These are phyloP conservation scores for Pollicipes pollicipes DNA, from an alignment of 1,140 invertebrate genomes.

Conservation along the genomic window DNA sequence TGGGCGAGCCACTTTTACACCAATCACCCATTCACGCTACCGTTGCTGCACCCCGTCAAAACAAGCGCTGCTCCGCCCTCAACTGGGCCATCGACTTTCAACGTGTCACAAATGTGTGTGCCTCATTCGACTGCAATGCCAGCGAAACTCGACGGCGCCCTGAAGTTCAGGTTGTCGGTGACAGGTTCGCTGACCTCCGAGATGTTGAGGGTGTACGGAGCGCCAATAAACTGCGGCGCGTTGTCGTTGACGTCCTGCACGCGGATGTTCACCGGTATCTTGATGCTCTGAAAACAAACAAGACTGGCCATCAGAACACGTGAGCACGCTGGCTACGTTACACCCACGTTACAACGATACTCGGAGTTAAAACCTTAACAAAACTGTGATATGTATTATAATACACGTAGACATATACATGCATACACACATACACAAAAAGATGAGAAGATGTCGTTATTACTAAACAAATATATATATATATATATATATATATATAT, in stretches of 20 bases:
- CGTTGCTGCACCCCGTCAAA: no score
- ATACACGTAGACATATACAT: not conserved
- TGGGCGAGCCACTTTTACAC: no score
- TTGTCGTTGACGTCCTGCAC: conserved; percentile 89
- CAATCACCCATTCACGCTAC: no score
- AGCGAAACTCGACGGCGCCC: no score
- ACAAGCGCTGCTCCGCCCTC: no score
- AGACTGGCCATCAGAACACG: no score
- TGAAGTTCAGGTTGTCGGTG: not conserved
- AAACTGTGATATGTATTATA: not conserved
- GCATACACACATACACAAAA: not conserved
- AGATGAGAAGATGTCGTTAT: not conserved
- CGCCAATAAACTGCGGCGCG: conserved; percentile 59
- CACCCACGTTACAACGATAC: no score
- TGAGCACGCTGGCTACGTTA: not conserved
- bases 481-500: not conserved
- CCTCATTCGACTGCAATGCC: not conserved
- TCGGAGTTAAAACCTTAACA: no score
- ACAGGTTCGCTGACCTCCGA: conserved; percentile 53
- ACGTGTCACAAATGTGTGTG: no score
- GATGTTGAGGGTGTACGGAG: conserved; percentile 61
- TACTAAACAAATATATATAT: not conserved
- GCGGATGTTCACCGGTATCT: conserved; percentile 71
- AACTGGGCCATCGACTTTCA: no score
- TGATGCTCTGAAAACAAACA: conserved; percentile 55